These are phyloP conservation scores for Argyra leucocephala DNA, from an alignment of 2,888 invertebrate genomes.

Conservation along the genomic window DNA sequence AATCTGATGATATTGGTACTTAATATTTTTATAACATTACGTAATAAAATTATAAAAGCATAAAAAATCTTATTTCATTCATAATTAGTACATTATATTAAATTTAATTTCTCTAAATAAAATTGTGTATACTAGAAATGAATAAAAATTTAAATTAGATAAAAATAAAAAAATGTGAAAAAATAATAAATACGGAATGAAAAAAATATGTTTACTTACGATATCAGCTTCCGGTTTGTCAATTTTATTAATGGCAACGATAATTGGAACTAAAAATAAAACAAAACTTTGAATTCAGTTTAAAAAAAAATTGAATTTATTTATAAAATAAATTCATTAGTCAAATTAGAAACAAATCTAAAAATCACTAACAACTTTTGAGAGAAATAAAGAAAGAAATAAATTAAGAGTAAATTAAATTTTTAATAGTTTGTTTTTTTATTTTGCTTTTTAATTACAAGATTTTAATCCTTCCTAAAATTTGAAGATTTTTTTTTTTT, in stretches of 20 bases:
- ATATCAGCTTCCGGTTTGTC: constrained; percentile 86
- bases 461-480: no score
- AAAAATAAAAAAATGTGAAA: neutral
- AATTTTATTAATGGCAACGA: constrained; percentile 97
- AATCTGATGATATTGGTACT: no score
- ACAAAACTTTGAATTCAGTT: constrained; percentile 10
- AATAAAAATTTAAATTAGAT: neutral
- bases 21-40: no score
- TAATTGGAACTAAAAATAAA: constrained; percentile 68
- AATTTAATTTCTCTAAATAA: neutral
- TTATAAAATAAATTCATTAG: no score
- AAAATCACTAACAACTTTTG: no score
- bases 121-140: neutral
- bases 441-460: no score
- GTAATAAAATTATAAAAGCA: neutral
- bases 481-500: no score
- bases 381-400: no score
- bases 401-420: no score
- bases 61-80: neutral
- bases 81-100: constrained; percentile 2
- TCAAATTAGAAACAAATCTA: no score
- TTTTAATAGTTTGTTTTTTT: no score
- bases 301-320: no score
- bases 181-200: constrained; percentile 13
- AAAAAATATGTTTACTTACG: constrained; percentile 49